Base-by-base conservation (phyloP, 2,888 invertebrate genomes). In the Bembecia ichneumoniformis region DNA sequence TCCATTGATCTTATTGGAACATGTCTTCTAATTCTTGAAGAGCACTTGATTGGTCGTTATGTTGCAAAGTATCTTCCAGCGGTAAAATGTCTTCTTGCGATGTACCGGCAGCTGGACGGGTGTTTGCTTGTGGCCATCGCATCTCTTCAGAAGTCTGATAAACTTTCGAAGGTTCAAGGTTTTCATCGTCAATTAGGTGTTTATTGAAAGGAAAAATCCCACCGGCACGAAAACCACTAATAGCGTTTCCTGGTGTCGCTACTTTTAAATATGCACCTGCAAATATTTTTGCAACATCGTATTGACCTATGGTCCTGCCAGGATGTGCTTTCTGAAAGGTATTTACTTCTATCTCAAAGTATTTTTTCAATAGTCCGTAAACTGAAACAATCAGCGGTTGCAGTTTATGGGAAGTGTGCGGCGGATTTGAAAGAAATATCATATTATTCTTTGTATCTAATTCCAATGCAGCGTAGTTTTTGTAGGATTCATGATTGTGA, bases 291-390 rank as follows among this genome's bases (percentile, higher is more conserved):
- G 58, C 59, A 14, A 52, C 35, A 15, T 52, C 49, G 17, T 46
- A 48, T 20, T 52, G 52, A 48, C 53, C 57, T 35, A 59, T 54
- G 16, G 57, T 59, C 14, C 60, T 43, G 3, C 58, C 58, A 35
- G 55, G 55, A 47, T 62, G 58, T 7, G 15, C n/a, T 40, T 54
- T 55, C 52, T 58, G 55, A 34, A 54, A 54, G 1, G 14, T 48
- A 51, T 52, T 52, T 4, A 52, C 14, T 44, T 52, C 51, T 35
- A 45, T 13, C 28, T 58, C 56, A 55, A 59, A 62, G 49, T 53
- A 57, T 15, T 36, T 56, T 52, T 63, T 66, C 3, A 63, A 35
- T 5, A 62, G 57, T 14, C 56, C 59, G 50, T 61, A 62, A 2
- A 64, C 56, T 17, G 46, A 20, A 4, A 49, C 44, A 28, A 49